Conservation (phyloP, 2,888 invertebrate genomes). For the Plutella xylostella region DNA sequence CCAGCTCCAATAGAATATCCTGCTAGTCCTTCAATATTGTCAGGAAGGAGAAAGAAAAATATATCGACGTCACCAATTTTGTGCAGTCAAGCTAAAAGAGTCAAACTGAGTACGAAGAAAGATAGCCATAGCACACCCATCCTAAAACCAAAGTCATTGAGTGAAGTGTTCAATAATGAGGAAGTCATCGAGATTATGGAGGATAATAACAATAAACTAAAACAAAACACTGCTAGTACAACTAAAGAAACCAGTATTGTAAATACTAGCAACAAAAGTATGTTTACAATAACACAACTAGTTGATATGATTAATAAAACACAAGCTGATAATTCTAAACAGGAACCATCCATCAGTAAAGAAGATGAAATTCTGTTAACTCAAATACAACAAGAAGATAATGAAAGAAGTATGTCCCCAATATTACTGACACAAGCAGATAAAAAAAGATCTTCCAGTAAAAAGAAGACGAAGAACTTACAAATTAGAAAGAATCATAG, state of each 20-base stretch:
- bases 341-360: not conserved
- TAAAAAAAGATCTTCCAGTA: constrained; percentile 24
- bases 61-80: constrained; percentile 45
- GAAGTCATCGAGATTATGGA: constrained; percentile 20
- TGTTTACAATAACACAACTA: constrained; percentile 58
- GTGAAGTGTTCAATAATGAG: constrained; percentile 23
- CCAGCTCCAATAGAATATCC: constrained; percentile 16
- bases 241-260: constrained; percentile 18
- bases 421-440: constrained; percentile 48
- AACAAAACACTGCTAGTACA: constrained; percentile 12
- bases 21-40: constrained; percentile 49
- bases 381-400: constrained; percentile 11
- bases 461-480: constrained; percentile 11
- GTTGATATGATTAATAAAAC: constrained; percentile 54
- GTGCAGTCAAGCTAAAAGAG: constrained; percentile 37
- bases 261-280: constrained; percentile 39
- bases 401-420: constrained; percentile 42
- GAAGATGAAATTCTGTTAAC: not conserved
- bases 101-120: constrained; percentile 34
- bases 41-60: constrained; percentile 27
- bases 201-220: constrained; percentile 13
- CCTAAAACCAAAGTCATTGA: constrained; percentile 22
- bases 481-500: constrained; percentile 26
- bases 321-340: constrained; percentile 20
- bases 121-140: constrained; percentile 25